These are phyloP conservation scores for Pygocentrus nattereri DNA, from an alignment of 2,797 vertebrate species.

Conservation along the genomic window DNA sequence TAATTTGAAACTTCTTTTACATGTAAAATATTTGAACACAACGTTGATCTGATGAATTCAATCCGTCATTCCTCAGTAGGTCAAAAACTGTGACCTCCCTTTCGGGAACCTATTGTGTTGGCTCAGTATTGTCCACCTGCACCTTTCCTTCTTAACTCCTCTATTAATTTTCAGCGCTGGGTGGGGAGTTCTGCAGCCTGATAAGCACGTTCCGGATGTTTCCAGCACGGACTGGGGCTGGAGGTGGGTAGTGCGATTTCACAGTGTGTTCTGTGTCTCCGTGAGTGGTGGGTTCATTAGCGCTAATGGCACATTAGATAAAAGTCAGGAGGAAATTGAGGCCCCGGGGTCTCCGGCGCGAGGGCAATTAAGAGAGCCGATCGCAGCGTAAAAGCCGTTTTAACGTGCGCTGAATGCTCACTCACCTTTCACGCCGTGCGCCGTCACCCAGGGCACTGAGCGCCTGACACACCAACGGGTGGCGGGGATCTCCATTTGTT, in stretches of 20 bases:
- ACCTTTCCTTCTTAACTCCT: constrained; percentile 27
- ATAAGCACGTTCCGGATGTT: constrained; percentile 52
- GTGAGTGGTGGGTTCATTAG: constrained; percentile 65
- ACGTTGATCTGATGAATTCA: background rate
- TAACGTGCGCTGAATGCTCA: constrained; percentile 58
- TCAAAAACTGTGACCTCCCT: background rate
- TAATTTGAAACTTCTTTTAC: background rate
- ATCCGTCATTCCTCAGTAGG: background rate
- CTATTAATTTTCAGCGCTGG: constrained; percentile 41
- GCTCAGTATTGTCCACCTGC: background rate
- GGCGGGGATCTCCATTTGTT: constrained; percentile 24
- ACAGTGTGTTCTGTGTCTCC: constrained; percentile 55
- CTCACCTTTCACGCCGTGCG: constrained; percentile 39
- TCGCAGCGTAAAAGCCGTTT: constrained; percentile 55
- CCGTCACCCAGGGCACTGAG: constrained; percentile 31
- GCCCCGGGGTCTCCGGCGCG: constrained; percentile 59
- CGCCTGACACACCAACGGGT: constrained; percentile 34
- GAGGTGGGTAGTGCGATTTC: constrained; percentile 52
- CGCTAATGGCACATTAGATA: constrained; percentile 69
- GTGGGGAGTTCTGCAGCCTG: constrained; percentile 44
- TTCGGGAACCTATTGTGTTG: background rate
- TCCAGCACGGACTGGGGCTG: constrained; percentile 31
- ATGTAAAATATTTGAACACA: no score
- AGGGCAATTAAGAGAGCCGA: constrained; percentile 63
- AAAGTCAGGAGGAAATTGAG: constrained; percentile 63